Base-by-base conservation (phyloP, 2,797 vertebrate species). In the Onychomys arenicola region DNA sequence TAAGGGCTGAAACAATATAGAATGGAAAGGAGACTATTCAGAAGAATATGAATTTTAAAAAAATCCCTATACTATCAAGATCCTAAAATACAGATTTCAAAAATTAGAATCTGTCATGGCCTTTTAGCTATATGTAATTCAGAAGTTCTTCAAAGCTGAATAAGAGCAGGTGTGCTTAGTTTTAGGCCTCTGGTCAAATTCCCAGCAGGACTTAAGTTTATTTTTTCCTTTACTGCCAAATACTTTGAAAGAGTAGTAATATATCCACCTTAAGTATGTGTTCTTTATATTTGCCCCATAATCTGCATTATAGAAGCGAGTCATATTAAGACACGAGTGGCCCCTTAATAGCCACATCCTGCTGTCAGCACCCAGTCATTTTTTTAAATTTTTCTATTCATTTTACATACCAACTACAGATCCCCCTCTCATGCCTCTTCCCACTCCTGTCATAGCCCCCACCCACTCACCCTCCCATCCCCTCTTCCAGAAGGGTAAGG, bases 151-250 rank as follows among this genome's bases (percentile, higher is more conserved):
- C 63, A 76, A 73, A 34, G 19, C 78, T 67, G 19, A 32, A 40
- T 93, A 94, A 91, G 17, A 91, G 17, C 49, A 89, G 34, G 92
- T 40, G 23, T 87, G n/a, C 43, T 95, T 94, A 76, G 5, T 75
- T 95, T 25, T 87, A 90, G 75, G 55, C 40, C 43, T 23, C 89
- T 88, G 23, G 55, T 93, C 94, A 96, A 87, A 94, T 87, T 92
- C 46, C 32, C 94, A 89, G 77, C 73, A 91, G 21, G 49, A 76
- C 25, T 46, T 77, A 81, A 94, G n/a, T n/a, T 85, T n/a, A 46
- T 91, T 92, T 40, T 92, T 89, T 77, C 65, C 32, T 87, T 96
- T 89, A 43, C 84, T 93, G 91, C 29, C 89, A 96, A 88, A 67
- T 95, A 52, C 19, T 81, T 97, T 94, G 43, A 59, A 92, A 95